Percentiles rank a stretch among this genome's conserved stretches.
phyloP scores from a whole-genome alignment of 2,797 vertebrate species.

The Enoplosus armatus region DNA sequence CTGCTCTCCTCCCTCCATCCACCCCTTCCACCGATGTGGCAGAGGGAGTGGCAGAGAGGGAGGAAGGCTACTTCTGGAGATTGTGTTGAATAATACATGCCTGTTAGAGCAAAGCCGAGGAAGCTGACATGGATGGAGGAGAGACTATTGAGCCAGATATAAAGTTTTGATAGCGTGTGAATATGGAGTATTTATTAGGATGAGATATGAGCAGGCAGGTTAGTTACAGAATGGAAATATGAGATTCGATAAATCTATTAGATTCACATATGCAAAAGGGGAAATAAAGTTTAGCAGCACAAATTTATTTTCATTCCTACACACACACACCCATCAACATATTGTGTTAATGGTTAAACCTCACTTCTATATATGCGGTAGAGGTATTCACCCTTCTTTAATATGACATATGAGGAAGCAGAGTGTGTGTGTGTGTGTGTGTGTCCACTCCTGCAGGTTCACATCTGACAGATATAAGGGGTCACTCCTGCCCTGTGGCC shows the following conservation, averaged over 20 bases:
- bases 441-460: constrained; percentile 31
- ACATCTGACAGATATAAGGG: constrained; percentile 49
- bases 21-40: background rate
- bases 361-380: background rate
- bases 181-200: constrained; percentile 54
- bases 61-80: constrained; percentile 45
- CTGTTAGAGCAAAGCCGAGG: constrained; percentile 26
- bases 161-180: constrained; percentile 64
- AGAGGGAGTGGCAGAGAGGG: constrained; percentile 4
- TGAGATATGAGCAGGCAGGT: constrained; percentile 41
- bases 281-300: constrained; percentile 9
- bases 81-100: constrained; percentile 74
- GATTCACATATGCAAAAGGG: background rate
- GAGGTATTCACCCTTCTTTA: constrained; percentile 17
- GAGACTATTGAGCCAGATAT: constrained; percentile 54
- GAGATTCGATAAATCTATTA: constrained; percentile 13
- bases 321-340: constrained; percentile 17
- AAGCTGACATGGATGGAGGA: constrained; percentile 64
- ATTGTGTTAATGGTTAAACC: constrained; percentile 13
- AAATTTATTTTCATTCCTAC: background rate
- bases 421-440: constrained; percentile 6
- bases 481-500: constrained; percentile 64
- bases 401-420: constrained; percentile 33
- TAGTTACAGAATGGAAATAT: constrained; percentile 20
- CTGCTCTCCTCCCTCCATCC: background rate